Evolutionary conservation across 2,113 vertebrate genomes (phyloP).

Genomic region (Calypte anna): DNA sequence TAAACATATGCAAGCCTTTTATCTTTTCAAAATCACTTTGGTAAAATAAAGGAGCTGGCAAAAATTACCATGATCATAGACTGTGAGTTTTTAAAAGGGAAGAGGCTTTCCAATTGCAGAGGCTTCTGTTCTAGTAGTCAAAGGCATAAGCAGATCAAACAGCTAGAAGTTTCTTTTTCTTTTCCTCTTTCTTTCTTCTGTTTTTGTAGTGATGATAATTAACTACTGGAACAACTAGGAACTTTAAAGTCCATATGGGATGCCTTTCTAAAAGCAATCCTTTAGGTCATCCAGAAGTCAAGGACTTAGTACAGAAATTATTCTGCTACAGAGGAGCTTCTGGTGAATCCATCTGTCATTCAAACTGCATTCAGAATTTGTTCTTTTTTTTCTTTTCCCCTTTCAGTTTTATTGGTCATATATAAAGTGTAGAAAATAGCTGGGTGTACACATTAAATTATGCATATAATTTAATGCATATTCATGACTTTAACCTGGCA

Average conservation of each 20-base stretch:
- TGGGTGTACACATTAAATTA: not conserved
- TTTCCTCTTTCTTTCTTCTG: not conserved
- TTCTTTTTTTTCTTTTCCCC: too few relatives aligned
- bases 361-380: not conserved
- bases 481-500: conserved; percentile 14
- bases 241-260: not conserved
- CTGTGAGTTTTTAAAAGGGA: not conserved
- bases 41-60: not conserved
- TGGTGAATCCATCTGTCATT: not conserved
- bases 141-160: not conserved
- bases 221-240: not conserved
- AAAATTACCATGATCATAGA: not conserved
- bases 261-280: not conserved
- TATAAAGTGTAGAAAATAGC: not conserved
- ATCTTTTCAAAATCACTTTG: not conserved
- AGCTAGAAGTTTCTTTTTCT: not conserved
- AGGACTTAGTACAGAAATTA: not conserved
- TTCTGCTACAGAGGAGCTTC: not conserved
- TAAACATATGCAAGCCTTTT: not conserved
- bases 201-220: not conserved
- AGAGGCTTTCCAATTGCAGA: not conserved
- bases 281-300: not conserved
- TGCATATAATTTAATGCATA: not conserved
- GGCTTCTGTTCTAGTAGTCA: not conserved
- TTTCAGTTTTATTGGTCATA: not conserved